Evolutionary conservation across 2,113 vertebrate genomes (phyloP).

Genomic region (Thomomys bottae): DNA sequence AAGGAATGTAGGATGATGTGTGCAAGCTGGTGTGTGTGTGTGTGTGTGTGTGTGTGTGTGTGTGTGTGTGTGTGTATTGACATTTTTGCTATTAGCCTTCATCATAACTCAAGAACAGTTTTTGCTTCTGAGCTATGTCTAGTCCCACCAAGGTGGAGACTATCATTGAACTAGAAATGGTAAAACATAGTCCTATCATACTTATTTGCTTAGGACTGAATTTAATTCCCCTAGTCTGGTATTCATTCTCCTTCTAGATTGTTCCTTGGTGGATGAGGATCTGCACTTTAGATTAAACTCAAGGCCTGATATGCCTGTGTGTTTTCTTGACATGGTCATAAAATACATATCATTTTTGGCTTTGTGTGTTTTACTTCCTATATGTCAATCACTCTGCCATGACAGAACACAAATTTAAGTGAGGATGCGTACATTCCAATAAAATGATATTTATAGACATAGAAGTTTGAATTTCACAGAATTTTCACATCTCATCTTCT

Average conservation of each 20-base stretch:
- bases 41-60: not conserved
- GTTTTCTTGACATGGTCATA: not conserved
- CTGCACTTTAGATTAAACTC: not conserved
- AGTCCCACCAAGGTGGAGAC: not conserved
- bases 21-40: too few species aligned
- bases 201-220: not conserved
- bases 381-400: not conserved
- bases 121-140: not conserved
- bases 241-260: not conserved
- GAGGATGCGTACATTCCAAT: not conserved
- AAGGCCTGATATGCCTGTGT: not conserved
- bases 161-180: not conserved
- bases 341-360: not conserved
- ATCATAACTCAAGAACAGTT: not conserved
- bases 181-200: not conserved
- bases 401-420: not conserved
- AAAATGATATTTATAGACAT: conserved; percentile 22
- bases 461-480: conserved; percentile 17
- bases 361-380: not conserved
- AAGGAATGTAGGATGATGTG: not conserved
- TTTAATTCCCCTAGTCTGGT: not conserved
- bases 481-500: not conserved
- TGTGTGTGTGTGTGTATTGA: not conserved
- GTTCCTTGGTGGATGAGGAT: not conserved
- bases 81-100: not conserved